Evolutionary conservation across 2,888 invertebrate species (phyloP), one percentile per base, ranked within the genome.

Genomic region (Leptothorax acervorum): DNA sequence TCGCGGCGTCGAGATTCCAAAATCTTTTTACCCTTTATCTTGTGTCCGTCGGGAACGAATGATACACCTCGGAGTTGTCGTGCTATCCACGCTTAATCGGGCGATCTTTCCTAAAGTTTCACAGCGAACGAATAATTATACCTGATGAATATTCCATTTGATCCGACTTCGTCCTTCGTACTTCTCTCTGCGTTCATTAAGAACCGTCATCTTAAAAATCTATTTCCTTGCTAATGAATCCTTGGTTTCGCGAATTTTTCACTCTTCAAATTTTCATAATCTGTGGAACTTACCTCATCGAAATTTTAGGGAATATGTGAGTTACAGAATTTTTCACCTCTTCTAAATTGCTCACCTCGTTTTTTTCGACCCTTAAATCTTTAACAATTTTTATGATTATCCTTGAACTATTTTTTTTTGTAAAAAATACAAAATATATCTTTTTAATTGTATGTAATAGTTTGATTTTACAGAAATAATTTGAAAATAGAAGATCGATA

Each of bases 61-160:
- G 35, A 48, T 73, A 73, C 48, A 81, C 15, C 31, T 48, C 28
- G 18, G 51, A 68, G 55, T 66, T 66, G 57, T 79, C 57, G 57
- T 45, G 28, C 71, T 79, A 79, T 39, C 79, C 48, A 48, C 39
- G 48, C 28, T 81, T 81, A 81, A 81, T 81, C 73, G 60, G 60
- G 12, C 60, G 48, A 81, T 81, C 73, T 55, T 42, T 60, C 42
- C 48, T 48, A 73, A 81, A 81, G 60, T 81, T 81, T 78, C 55
- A 23, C 48, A 15, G 73, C 12, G 70, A 55, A 55, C 66, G 42
- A 57, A 79, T 81, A 51, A 81, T 81, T 81, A 71, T 79, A 51
- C 28, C 60, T 60, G 73, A 81, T 81, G 79, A 81, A 73, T 81
- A 81, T 81, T 73, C 39, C 60, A 81, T 81, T 81, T 48, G 74